Percentiles rank a stretch among this genome's conserved stretches.
Evolutionary conservation across 1,140 invertebrate genomes (phyloP).

Genomic region (Asobara japonica): DNA sequence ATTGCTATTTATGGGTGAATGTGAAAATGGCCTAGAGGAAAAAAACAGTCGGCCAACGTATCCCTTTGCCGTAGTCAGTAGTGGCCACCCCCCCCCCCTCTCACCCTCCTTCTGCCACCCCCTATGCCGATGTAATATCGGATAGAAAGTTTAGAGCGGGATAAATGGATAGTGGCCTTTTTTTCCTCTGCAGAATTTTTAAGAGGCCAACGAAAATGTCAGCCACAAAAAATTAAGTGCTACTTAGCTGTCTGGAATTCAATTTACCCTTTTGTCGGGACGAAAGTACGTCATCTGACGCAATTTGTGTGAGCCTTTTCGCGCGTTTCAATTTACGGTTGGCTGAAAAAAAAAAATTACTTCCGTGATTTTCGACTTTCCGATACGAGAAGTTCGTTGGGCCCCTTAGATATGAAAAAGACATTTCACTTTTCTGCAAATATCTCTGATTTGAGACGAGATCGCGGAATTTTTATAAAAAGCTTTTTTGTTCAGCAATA

Average conservation of each 20-base stretch:
- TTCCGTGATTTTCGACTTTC: too few relatives aligned
- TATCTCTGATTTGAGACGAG: too few relatives aligned
- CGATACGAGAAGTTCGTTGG: too few relatives aligned
- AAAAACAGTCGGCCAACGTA: conserved; percentile 18
- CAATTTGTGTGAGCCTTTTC: too few relatives aligned
- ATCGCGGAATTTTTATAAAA: too few relatives aligned
- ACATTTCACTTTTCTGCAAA: too few relatives aligned
- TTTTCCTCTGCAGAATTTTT: background rate
- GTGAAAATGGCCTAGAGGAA: conserved; percentile 8
- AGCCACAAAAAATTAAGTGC: background rate
- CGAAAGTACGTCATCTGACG: background rate
- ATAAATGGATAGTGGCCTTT: conserved; percentile 30
- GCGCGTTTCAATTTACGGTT: too few relatives aligned
- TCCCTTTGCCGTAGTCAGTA: background rate
- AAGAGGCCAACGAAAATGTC: background rate
- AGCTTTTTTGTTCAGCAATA: too few relatives aligned
- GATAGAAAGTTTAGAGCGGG: conserved; percentile 39
- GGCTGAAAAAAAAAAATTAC: too few relatives aligned
- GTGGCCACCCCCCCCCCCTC: background rate
- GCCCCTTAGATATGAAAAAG: too few relatives aligned
- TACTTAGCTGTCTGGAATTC: background rate
- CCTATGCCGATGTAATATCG: conserved; percentile 32
- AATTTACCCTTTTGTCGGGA: background rate
- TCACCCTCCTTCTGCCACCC: too few relatives aligned
- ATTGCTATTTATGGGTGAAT: conserved; percentile 37